Evolutionary conservation across 2,888 invertebrate genomes (phyloP).

Genomic region (Cerastis leucographa): DNA sequence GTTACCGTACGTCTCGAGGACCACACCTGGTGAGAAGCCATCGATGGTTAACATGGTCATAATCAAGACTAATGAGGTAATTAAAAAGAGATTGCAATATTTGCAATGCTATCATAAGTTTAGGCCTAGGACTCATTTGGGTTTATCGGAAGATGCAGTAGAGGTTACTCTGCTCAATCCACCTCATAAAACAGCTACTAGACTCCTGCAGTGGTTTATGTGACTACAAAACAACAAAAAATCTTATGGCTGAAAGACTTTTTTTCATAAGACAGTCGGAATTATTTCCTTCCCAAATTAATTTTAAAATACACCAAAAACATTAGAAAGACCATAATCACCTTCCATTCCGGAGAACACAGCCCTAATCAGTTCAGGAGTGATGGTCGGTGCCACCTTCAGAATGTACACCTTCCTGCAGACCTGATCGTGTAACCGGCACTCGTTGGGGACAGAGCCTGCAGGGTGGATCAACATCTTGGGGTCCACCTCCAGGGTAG

Average conservation of each 20-base stretch:
- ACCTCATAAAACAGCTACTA: neutral
- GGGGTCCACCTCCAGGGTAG: constrained; percentile 93
- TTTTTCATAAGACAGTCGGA: neutral
- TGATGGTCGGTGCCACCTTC: constrained; percentile 97
- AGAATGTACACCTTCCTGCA: constrained; percentile 96
- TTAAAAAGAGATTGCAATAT: neutral
- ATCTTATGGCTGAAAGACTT: neutral
- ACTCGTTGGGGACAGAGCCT: constrained; percentile 89
- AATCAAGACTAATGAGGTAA: neutral
- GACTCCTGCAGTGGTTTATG: neutral
- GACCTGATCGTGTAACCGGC: constrained; percentile 93
- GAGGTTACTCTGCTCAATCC: neutral
- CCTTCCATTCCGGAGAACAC: constrained; percentile 93
- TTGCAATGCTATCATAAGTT: neutral
- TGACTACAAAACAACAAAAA: neutral
- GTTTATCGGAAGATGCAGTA: neutral
- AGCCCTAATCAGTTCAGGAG: constrained; percentile 93
- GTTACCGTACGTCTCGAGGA: constrained; percentile 97
- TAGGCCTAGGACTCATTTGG: neutral
- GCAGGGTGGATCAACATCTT: constrained; percentile 85
- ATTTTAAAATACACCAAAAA: neutral
- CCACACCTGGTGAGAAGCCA: constrained; percentile 90
- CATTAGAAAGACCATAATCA: constrained; percentile 52
- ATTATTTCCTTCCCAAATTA: neutral
- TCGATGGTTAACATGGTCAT: neutral